Evolutionary conservation across 2,888 invertebrate species (phyloP), one percentile per base, ranked within the genome.

Genomic region (Anarsia innoxiella): DNA sequence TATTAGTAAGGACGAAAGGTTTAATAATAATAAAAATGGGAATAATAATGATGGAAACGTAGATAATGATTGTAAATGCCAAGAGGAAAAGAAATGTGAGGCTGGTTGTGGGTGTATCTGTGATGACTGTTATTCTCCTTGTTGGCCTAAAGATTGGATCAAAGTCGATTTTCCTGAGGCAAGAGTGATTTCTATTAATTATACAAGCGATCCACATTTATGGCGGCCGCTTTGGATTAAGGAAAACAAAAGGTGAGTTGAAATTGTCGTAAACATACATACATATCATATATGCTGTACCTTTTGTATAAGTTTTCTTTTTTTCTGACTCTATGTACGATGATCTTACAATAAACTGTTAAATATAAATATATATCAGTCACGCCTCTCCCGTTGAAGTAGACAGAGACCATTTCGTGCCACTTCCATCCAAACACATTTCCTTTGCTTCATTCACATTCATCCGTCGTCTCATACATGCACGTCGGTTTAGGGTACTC

Each of bases 61-160:
- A 25, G 25, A 25, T n/a, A 32, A 31, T 11, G 13, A 38, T 25
- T 67, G 66, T 41, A 53, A 56, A 45, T 65, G 64, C 45, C 49
- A 39, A 23, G 23, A 25, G 0, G 56, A 54, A 6, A 57, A 50
- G 29, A 41, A 48, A 25, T 80, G 82, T 29, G 61, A 64, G 16
- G 46, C 60, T 0, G 84, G 83, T 0, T 83, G 83, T 25, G 83
- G 83, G 0, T 85, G 84, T 37, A 43, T 71, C 0, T 83, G 83
- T 33, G 78, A 76, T 15, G 60, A 74, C 2, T 86, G 85, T 36
- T 90, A 88, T 53, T 89, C 90, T 0, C 66, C 74, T 8, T 95
- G 95, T 58, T 95, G 95, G 95, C 95, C 95, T 0, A 85, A 89
- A 41, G 95, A 96, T 64, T 96, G 96, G 96, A 69, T 96, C 13